Base-by-base conservation (phyloP, 2,113 vertebrate genomes). In the Balaenoptera acutorostrata region DNA sequence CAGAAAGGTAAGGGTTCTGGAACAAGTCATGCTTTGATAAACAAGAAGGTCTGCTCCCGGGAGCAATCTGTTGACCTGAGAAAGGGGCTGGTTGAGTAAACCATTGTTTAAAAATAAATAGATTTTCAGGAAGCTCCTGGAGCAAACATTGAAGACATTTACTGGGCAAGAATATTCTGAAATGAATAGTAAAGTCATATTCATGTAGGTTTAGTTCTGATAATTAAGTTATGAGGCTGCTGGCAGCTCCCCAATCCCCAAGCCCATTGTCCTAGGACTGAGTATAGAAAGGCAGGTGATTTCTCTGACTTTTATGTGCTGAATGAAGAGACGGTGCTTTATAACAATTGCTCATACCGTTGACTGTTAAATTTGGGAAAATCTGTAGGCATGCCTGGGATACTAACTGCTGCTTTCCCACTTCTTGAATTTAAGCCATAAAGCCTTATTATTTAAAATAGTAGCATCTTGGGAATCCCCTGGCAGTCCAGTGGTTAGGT, bases 41-140 rank as follows among this genome's bases (percentile, higher is more conserved):
- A 4, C 36, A 78, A 52, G 33, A 71, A 84, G 17, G 4, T 74
- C 61, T 92, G 29, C 14, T 39, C 20, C 6, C n/a, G 36, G 46
- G 29, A 90, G 21, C 68, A 63, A 80, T 13, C 57, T 63, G n/a
- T 68, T 88, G 6, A 46, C 21, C 11, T 44, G 39, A 87, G 44
- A 78, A 78, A 71, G 29, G 33, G 15, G 0, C 23, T 88, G 84
- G 12, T 63, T 29, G 52, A 89, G 18, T 17, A 69, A 8, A 69
- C 39, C 4, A 75, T 12, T 96, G 61, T 89, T 96, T 88, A 33
- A 80, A 94, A 87, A 46, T 59, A 94, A 90, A 46, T 66, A 93
- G 2, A 36, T 93, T 41, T 96, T 87, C 66, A 61, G 59, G 59
- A 91, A 85, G 13, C 14, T 81, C n/a, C 31, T 59, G 14, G 33